Percentiles rank a stretch among this genome's conserved stretches.
These are phyloP conservation scores for Spialia ferax DNA, from an alignment of 2,888 invertebrate genomes.

Conservation along the genomic window DNA sequence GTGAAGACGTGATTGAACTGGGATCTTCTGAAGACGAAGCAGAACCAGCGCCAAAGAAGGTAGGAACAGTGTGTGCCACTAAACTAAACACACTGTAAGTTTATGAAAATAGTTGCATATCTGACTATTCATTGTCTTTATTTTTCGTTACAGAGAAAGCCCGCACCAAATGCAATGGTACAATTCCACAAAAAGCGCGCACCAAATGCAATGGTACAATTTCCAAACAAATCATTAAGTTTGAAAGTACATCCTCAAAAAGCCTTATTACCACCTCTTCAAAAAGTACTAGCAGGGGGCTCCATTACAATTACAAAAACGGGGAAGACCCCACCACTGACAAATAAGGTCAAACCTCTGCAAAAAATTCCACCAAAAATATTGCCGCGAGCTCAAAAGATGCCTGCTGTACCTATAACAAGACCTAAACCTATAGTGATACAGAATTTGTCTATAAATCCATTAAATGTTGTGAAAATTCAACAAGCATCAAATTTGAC, in stretches of 20 bases:
- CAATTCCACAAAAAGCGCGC: conserved; percentile 70
- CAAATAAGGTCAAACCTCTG: conserved; percentile 49
- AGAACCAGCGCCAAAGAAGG: conserved; percentile 73
- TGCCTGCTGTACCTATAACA: not conserved
- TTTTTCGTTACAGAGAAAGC: conserved; percentile 60
- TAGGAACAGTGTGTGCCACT: conserved; percentile 44
- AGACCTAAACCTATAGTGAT: conserved; percentile 20
- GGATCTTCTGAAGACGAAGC: conserved; percentile 80
- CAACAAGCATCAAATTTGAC: conserved; percentile 51
- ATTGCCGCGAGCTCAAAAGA: not conserved
- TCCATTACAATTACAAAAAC: conserved; percentile 41
- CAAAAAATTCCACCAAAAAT: conserved; percentile 39
- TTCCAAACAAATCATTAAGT: conserved; percentile 65
- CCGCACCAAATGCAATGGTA: conserved; percentile 73
- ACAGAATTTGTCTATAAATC: conserved; percentile 47
- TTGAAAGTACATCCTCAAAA: conserved; percentile 64
- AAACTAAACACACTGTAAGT: not conserved
- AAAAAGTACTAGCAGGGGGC: conserved; percentile 52
- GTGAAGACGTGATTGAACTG: conserved; percentile 78
- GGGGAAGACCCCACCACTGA: conserved; percentile 44
- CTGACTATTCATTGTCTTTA: not conserved
- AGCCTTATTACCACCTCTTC: conserved; percentile 43
- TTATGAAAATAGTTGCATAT: not conserved
- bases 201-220: conserved; percentile 77
- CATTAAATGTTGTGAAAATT: conserved; percentile 49